phyloP scores from a whole-genome alignment of 2,113 vertebrate species.

The Buteo buteo region DNA sequence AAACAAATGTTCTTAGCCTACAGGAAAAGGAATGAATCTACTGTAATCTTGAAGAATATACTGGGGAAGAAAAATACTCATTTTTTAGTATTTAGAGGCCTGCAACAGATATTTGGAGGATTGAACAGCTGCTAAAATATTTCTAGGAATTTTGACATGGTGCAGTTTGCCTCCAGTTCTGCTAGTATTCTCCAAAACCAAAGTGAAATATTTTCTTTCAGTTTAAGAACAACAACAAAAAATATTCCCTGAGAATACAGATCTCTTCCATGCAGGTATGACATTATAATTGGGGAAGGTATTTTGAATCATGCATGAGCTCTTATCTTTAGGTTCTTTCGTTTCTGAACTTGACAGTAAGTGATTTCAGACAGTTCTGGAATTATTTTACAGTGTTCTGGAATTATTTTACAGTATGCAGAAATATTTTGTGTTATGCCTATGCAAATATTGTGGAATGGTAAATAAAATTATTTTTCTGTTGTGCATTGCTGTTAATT shows the following conservation, averaged over 20 bases:
- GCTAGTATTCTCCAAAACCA: neutral
- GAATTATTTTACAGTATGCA: neutral
- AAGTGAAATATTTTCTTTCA: neutral
- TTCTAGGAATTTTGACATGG: neutral
- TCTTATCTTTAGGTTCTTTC: slow-evolving; percentile 2
- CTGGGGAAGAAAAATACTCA: neutral
- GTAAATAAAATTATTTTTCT: neutral
- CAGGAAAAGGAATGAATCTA: neutral
- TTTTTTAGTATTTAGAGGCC: neutral
- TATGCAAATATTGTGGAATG: neutral
- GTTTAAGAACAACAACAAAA: neutral
- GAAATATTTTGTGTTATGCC: neutral
- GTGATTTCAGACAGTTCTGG: neutral
- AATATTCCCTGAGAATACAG: neutral
- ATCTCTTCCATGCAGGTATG: neutral
- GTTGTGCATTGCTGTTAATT: slow-evolving; percentile 61
- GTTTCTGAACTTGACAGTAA: slow-evolving; percentile 7
- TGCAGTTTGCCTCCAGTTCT: neutral
- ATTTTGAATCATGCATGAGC: neutral
- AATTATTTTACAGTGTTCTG: neutral
- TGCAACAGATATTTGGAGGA: neutral
- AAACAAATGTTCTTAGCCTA: neutral
- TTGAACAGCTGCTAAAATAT: neutral
- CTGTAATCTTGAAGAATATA: neutral
- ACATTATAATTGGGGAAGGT: neutral